These are phyloP conservation scores for Sebastes jordani DNA, from an alignment of 2,797 vertebrate species.

Conservation along the genomic window DNA sequence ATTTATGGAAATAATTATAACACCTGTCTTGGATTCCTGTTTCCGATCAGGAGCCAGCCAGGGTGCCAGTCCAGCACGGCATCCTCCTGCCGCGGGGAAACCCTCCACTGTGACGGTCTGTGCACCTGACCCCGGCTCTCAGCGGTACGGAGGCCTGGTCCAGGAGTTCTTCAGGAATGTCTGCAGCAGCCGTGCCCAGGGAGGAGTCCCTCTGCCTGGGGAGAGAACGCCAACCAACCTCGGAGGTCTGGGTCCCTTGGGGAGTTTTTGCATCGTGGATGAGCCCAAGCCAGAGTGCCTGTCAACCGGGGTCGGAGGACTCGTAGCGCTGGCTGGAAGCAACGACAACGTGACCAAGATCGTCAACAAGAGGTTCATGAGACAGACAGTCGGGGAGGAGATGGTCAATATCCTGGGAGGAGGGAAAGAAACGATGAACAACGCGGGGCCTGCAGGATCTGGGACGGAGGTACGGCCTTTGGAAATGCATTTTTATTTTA, in stretches of 20 bases:
- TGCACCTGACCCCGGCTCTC: slow-evolving; percentile 79
- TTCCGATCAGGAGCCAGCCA: slow-evolving; percentile 46
- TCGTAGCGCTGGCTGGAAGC: slow-evolving; percentile 51
- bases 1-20: not conserved
- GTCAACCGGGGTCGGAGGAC: slow-evolving; percentile 23
- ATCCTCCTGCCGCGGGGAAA: slow-evolving; percentile 76
- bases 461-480: slow-evolving; percentile 84
- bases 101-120: slow-evolving; percentile 57
- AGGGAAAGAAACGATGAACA: slow-evolving; percentile 77
- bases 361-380: slow-evolving; percentile 92
- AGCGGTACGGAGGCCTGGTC: slow-evolving; percentile 88
- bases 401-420: slow-evolving; percentile 71
- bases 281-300: slow-evolving; percentile 82
- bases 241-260: not conserved
- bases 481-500: not conserved
- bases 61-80: slow-evolving; percentile 72
- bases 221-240: slow-evolving; percentile 70
- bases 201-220: slow-evolving; percentile 65
- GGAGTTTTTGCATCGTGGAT: slow-evolving; percentile 65
- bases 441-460: slow-evolving; percentile 40
- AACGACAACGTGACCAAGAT: slow-evolving; percentile 88
- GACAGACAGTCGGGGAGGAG: slow-evolving; percentile 87
- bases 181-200: slow-evolving; percentile 84
- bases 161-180: slow-evolving; percentile 95
- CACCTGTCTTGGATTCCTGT: not conserved